phyloP scores from a whole-genome alignment of 2,797 vertebrate species.

The Phoebastria nigripes region DNA sequence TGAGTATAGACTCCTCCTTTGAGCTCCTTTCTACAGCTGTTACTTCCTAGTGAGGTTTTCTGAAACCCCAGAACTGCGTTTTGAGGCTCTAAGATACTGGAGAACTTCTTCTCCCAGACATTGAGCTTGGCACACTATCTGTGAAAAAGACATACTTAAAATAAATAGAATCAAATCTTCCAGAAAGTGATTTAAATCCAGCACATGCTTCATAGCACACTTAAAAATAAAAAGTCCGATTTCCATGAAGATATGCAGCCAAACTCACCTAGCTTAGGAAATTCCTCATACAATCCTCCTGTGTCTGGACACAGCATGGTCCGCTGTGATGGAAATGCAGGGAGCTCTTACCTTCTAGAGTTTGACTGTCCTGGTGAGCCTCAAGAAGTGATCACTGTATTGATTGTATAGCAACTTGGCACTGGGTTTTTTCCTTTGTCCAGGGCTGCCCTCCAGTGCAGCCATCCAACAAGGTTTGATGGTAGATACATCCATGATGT shows the following conservation, averaged over 20 bases:
- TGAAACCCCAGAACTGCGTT: background rate
- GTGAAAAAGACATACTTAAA: background rate
- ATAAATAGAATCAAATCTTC: background rate
- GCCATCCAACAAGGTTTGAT: background rate
- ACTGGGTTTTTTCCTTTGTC: background rate
- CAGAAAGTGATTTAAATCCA: background rate
- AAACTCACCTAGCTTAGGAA: background rate
- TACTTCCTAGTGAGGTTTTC: background rate
- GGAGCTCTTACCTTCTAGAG: background rate
- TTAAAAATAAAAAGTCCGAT: background rate
- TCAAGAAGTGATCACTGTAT: background rate
- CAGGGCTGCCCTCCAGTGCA: background rate
- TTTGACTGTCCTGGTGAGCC: background rate
- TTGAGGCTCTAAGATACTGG: background rate
- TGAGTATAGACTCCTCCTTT: background rate
- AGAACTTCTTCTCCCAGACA: background rate
- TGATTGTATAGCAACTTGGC: background rate
- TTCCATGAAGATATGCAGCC: background rate
- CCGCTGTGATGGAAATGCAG: background rate
- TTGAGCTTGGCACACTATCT: background rate
- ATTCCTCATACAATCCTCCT: background rate
- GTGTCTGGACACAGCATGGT: background rate
- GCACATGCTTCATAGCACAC: background rate
- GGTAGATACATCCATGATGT: background rate
- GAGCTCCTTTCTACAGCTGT: background rate